phyloP scores from a whole-genome alignment of 1,140 invertebrate species.

The Nilaparvata lugens region DNA sequence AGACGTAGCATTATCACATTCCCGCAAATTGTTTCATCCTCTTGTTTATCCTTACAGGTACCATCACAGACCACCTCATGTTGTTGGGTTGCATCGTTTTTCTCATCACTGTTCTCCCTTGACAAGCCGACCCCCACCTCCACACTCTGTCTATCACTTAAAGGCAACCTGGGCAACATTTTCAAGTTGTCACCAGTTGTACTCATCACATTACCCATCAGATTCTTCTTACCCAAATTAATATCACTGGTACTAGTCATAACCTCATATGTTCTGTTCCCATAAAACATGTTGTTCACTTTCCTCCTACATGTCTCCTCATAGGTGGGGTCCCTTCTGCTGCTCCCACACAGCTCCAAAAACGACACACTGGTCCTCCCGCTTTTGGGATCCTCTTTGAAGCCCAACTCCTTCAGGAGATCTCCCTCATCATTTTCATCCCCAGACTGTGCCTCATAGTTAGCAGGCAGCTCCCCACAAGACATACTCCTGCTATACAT shows the following conservation, averaged over 20 bases:
- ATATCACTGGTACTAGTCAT: neutral
- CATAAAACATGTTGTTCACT: slow-evolving; percentile 13
- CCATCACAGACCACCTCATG: neutral
- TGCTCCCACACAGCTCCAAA: neutral
- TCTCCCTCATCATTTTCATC: slow-evolving; percentile 9
- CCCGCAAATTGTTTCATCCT: neutral
- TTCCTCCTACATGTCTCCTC: neutral
- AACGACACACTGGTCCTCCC: neutral
- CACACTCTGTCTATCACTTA: neutral
- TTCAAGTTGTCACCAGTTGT: neutral
- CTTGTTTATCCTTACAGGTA: neutral
- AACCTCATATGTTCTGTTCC: slow-evolving; percentile 14
- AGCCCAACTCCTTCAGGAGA: slow-evolving; percentile 12
- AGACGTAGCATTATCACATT: slow-evolving; percentile 2
- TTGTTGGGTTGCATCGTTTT: neutral
- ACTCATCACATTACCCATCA: slow-evolving; percentile 13
- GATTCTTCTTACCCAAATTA: neutral
- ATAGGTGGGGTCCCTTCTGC: neutral
- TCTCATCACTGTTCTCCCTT: neutral
- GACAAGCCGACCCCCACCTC: neutral
- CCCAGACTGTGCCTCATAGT: neutral
- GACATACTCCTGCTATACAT: neutral
- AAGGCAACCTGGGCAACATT: neutral
- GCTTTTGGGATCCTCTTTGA: slow-evolving; percentile 4
- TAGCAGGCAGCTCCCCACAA: neutral